Conservation (phyloP, 2,113 vertebrate species). For the Chunga burmeisteri region DNA sequence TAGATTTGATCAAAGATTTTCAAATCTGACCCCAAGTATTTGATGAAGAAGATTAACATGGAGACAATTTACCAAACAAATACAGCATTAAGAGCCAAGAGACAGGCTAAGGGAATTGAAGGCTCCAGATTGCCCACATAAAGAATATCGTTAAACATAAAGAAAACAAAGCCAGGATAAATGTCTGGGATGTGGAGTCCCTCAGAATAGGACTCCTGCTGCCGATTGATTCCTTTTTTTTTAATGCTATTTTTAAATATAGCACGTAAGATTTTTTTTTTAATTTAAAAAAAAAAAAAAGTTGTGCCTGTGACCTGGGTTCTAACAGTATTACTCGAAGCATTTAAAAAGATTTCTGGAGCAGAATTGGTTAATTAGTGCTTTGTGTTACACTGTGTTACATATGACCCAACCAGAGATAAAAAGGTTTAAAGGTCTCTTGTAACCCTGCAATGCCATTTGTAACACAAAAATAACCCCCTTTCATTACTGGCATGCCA, state of each 20-base stretch:
- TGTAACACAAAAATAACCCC: conserved; percentile 86
- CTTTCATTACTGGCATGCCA: conserved; percentile 84
- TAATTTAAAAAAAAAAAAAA: not conserved
- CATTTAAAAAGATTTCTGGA: conserved; percentile 76
- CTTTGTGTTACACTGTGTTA: conserved; percentile 79
- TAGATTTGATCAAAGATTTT: conserved; percentile 79
- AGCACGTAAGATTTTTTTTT: not conserved
- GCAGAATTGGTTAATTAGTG: conserved; percentile 81
- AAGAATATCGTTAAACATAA: conserved; percentile 79
- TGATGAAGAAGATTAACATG: conserved; percentile 82
- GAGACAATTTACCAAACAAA: conserved; percentile 83
- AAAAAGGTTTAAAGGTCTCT: conserved; percentile 86
- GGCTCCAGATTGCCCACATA: conserved; percentile 80
- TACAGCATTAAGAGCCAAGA: conserved; percentile 73
- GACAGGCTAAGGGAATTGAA: conserved; percentile 75
- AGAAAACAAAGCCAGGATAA: conserved; percentile 69
- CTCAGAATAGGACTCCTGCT: not conserved
- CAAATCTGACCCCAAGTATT: conserved; percentile 78
- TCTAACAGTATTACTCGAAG: conserved; percentile 56
- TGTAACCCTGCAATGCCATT: conserved; percentile 83
- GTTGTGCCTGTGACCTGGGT: conserved; percentile 60
- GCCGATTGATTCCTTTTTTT: not conserved
- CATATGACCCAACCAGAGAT: conserved; percentile 83
- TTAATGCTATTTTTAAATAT: conserved; percentile 31
- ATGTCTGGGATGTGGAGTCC: conserved; percentile 47